phyloP scores from a whole-genome alignment of 2,113 vertebrate genomes.

The Rhinichthys klamathensis region DNA sequence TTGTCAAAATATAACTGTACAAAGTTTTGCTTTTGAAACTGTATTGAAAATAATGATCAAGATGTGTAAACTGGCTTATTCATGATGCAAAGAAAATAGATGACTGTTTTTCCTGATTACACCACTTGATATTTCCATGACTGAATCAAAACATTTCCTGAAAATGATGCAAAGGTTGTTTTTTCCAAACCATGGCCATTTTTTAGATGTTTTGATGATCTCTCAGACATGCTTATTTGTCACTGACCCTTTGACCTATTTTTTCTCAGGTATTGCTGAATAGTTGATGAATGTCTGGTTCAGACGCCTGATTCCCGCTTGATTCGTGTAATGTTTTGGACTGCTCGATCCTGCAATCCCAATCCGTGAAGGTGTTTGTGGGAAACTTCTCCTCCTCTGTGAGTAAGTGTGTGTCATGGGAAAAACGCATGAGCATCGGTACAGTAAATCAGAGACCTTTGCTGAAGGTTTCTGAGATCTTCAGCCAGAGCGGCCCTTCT shows the following conservation, averaged over 20 bases:
- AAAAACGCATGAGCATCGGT: background rate
- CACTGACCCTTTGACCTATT: background rate
- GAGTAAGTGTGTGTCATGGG: slow-evolving; percentile 29
- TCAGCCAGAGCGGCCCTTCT: slow-evolving; percentile 12
- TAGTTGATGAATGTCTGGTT: background rate
- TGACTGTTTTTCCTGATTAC: background rate
- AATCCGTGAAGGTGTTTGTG: slow-evolving; percentile 21
- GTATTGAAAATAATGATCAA: background rate
- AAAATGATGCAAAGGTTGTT: background rate
- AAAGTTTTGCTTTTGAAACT: background rate
- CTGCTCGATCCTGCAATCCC: background rate
- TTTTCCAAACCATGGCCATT: background rate
- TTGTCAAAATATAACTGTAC: background rate
- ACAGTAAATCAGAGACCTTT: slow-evolving; percentile 43
- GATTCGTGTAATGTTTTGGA: background rate
- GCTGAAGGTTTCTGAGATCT: slow-evolving; percentile 33
- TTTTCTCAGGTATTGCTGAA: background rate
- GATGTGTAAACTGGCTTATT: background rate
- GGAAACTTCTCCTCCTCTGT: slow-evolving; percentile 13
- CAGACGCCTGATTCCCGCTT: background rate
- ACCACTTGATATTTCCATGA: background rate
- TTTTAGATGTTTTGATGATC: background rate
- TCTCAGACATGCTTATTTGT: background rate
- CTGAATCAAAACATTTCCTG: background rate
- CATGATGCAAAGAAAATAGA: background rate